Conservation (phyloP, 2,888 invertebrate species). For the Meiosimyza platycephala region DNA sequence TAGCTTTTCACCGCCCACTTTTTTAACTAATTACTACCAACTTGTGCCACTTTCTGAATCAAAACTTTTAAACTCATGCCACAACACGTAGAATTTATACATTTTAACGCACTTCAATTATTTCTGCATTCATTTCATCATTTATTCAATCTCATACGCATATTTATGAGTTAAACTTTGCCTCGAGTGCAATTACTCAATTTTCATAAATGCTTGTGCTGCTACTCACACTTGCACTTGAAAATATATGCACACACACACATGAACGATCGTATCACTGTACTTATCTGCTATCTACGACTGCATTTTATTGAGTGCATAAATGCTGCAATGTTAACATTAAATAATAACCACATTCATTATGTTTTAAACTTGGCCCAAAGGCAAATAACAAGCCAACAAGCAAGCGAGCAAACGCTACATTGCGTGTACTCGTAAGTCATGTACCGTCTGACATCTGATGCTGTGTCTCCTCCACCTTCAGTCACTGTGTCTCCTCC, state of each 20-base stretch:
- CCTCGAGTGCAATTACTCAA: constrained; percentile 66
- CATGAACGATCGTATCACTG: constrained; percentile 29
- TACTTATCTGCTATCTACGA: constrained; percentile 29
- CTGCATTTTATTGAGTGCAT: constrained; percentile 42
- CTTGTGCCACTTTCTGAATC: too few species aligned
- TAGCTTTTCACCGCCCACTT: too few species aligned
- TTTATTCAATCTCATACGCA: constrained; percentile 36
- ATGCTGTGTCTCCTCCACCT: too few species aligned
- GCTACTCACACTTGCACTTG: constrained; percentile 6
- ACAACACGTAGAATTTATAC: too few species aligned
- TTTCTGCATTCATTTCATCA: background rate
- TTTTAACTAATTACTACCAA: too few species aligned
- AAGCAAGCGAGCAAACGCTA: background rate
- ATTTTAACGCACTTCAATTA: too few species aligned
- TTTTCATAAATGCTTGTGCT: constrained; percentile 52
- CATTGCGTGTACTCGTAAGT: background rate
- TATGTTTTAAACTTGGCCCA: constrained; percentile 52
- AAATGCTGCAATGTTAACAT: constrained; percentile 53
- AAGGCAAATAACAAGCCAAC: background rate
- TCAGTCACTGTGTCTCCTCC: too few species aligned
- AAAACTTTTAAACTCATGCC: too few species aligned
- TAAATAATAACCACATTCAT: constrained; percentile 62
- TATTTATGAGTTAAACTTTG: constrained; percentile 66
- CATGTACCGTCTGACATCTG: too few species aligned
- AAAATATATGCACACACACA: constrained; percentile 16